phyloP scores from a whole-genome alignment of 2,797 vertebrate genomes.

The Syndactyla subalaris region DNA sequence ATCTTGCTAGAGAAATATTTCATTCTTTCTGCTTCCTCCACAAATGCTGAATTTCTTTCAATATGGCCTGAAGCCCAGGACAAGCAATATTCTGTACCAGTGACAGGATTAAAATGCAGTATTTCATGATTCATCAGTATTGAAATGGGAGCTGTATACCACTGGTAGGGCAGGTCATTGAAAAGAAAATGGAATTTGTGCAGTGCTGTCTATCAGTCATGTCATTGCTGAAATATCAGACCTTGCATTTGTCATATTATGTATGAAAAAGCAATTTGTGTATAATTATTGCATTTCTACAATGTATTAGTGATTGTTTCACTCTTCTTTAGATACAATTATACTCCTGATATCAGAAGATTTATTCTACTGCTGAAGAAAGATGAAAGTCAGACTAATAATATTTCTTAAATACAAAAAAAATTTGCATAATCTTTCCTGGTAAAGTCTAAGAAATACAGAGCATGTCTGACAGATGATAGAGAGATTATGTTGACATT shows the following conservation, averaged over 20 bases:
- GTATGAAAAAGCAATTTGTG: conserved; percentile 24
- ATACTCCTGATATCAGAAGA: neutral
- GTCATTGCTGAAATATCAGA: neutral
- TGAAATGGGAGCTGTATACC: neutral
- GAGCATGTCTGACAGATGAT: neutral
- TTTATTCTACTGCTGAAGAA: neutral
- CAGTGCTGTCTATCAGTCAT: neutral
- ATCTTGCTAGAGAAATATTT: neutral
- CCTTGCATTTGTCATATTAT: neutral
- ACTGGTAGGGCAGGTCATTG: neutral
- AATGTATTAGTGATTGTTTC: neutral
- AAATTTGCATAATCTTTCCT: neutral
- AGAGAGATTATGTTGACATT: neutral
- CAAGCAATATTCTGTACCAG: neutral
- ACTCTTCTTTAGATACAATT: neutral
- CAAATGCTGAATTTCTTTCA: conserved; percentile 12
- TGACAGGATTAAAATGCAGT: conserved; percentile 15
- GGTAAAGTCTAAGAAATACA: neutral
- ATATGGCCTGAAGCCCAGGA: conserved; percentile 1
- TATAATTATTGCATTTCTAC: conserved; percentile 10
- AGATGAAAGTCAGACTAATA: neutral
- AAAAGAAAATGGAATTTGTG: conserved; percentile 3
- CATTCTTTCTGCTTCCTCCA: neutral
- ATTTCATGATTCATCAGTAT: neutral
- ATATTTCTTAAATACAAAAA: neutral